Evolutionary conservation across 2,888 invertebrate genomes (phyloP).

Genomic region (Callinectes sapidus): DNA sequence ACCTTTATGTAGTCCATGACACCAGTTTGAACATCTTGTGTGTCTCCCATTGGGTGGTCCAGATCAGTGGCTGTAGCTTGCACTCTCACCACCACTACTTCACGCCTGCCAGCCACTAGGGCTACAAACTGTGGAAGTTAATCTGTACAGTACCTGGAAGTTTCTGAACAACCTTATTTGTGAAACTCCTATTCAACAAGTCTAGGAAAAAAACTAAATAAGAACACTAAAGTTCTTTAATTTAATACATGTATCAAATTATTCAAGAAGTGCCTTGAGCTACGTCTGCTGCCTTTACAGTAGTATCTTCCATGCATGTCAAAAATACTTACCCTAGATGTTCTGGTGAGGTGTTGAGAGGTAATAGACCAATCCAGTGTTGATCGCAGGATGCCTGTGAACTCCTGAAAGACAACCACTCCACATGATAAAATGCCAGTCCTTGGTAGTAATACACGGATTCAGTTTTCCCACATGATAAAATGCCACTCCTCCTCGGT

Average conservation of each 20-base stretch:
- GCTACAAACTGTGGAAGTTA: neutral
- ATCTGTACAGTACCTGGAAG: neutral
- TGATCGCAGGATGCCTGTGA: constrained; percentile 13
- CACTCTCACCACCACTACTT: neutral
- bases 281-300: neutral
- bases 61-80: neutral
- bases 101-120: neutral
- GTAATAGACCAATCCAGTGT: neutral
- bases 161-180: neutral
- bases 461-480: too few relatives aligned
- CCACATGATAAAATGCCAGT: too few relatives aligned
- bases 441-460: too few relatives aligned
- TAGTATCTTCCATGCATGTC: neutral
- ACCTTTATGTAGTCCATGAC: neutral
- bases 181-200: neutral
- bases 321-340: neutral
- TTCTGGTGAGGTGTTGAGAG: too few relatives aligned
- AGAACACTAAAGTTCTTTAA: too few relatives aligned
- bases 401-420: neutral
- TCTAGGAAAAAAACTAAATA: neutral
- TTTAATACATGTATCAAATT: too few relatives aligned
- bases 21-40: neutral
- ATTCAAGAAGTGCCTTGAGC: too few relatives aligned
- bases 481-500: too few relatives aligned
- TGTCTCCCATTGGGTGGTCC: neutral